phyloP scores from a whole-genome alignment of 64 coral and sea anemone genomes.

The Catalaphyllia jardinei region DNA sequence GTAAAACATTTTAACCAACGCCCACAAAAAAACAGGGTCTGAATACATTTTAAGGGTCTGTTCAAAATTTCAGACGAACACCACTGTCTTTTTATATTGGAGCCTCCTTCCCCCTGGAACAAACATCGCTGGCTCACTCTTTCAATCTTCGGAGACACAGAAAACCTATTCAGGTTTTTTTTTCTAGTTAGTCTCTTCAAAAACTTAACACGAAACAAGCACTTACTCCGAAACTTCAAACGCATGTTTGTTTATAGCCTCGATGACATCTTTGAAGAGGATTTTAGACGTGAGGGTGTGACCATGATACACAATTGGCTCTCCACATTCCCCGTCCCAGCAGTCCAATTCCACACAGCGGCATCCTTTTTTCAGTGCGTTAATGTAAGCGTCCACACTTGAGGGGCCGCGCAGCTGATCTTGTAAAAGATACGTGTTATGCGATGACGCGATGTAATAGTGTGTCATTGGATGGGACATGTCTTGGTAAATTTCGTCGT shows the following conservation, averaged over 20 bases:
- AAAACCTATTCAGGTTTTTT: no score
- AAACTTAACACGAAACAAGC: neutral
- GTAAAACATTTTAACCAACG: no score
- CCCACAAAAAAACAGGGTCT: no score
- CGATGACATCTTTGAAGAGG: slow-evolving; percentile 84
- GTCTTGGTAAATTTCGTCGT: slow-evolving; percentile 86
- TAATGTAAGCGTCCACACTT: slow-evolving; percentile 90
- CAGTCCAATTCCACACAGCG: slow-evolving; percentile 85
- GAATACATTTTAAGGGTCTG: no score
- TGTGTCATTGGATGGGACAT: slow-evolving; percentile 85
- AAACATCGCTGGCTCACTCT: no score
- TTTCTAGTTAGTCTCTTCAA: no score
- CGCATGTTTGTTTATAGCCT: slow-evolving; percentile 78
- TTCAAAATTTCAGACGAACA: no score
- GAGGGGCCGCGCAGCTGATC: slow-evolving; percentile 88
- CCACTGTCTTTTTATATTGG: no score
- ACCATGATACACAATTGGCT: slow-evolving; percentile 95
- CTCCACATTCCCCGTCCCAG: slow-evolving; percentile 90
- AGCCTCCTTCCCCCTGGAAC: no score
- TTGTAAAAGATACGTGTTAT: slow-evolving; percentile 91
- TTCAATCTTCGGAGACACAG: no score
- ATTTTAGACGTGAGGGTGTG: slow-evolving; percentile 96
- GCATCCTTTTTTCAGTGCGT: slow-evolving; percentile 78
- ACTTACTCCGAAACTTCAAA: slow-evolving; percentile 92
- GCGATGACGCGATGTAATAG: slow-evolving; percentile 96